These are phyloP conservation scores for Cryptoprocta ferox DNA, from an alignment of 2,797 vertebrate species.

Conservation along the genomic window DNA sequence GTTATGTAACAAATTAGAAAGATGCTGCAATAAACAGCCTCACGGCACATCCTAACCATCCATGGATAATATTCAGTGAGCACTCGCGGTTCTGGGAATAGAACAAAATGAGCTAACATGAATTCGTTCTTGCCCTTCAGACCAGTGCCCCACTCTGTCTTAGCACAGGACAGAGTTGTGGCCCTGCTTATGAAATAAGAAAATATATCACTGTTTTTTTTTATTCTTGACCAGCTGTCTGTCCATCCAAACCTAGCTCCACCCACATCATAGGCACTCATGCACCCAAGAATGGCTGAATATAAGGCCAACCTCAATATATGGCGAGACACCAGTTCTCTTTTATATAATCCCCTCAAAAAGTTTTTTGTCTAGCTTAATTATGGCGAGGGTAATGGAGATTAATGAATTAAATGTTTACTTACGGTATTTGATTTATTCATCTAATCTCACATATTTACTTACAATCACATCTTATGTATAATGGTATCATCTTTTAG, in stretches of 20 bases:
- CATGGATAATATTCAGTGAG: constrained; percentile 56
- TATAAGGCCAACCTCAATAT: not conserved
- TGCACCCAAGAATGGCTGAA: accelerated
- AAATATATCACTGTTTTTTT: not conserved
- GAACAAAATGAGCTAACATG: constrained; percentile 67
- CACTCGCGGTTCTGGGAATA: constrained; percentile 62
- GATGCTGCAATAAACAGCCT: constrained; percentile 49
- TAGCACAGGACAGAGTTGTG: constrained; percentile 62
- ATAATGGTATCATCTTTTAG: not conserved
- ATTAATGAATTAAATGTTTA: constrained; percentile 24
- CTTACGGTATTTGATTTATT: not conserved
- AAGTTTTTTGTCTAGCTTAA: not conserved
- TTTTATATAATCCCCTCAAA: not conserved
- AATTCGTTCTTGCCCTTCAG: constrained; percentile 61
- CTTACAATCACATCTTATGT: not conserved
- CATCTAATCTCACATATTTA: not conserved
- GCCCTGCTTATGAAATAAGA: constrained; percentile 47
- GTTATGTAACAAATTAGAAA: constrained; percentile 68
- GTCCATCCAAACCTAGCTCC: not conserved
- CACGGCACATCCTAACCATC: constrained; percentile 12
- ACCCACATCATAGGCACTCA: not conserved
- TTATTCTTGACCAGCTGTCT: not conserved
- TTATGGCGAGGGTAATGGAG: not conserved
- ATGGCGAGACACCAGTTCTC: not conserved
- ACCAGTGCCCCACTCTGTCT: constrained; percentile 65